Conservation (phyloP, 2,113 vertebrate species). For the Bujurquina vittata region DNA sequence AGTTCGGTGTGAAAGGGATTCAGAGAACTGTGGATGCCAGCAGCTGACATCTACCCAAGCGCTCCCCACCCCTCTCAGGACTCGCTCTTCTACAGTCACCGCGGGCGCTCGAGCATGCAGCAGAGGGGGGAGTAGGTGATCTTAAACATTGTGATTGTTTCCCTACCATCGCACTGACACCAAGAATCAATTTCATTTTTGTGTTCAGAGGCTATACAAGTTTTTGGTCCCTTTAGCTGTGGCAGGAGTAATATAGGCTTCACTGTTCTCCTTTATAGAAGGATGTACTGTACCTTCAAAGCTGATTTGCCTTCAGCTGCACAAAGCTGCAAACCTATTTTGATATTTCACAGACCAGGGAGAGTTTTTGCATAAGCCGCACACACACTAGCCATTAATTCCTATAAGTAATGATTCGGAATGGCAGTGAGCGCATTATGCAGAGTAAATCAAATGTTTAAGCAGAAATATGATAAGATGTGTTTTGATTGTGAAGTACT, state of each 20-base stretch:
- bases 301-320: slow-evolving; percentile 41
- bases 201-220: slow-evolving; percentile 51
- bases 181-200: slow-evolving; percentile 60
- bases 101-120: slow-evolving; percentile 45
- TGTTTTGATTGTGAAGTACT: slow-evolving; percentile 61
- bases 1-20: slow-evolving; percentile 36
- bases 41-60: slow-evolving; percentile 33
- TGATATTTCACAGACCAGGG: slow-evolving; percentile 18
- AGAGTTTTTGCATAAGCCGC: slow-evolving; percentile 5
- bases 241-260: slow-evolving; percentile 36
- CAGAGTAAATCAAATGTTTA: slow-evolving; percentile 37
- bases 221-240: slow-evolving; percentile 41
- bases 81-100: slow-evolving; percentile 42
- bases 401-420: slow-evolving; percentile 26
- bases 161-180: slow-evolving; percentile 34
- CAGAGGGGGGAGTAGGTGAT: slow-evolving; percentile 32
- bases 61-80: slow-evolving; percentile 18
- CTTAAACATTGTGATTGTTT: slow-evolving; percentile 51
- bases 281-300: slow-evolving; percentile 1
- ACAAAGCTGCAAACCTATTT: slow-evolving; percentile 19
- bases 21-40: slow-evolving; percentile 53
- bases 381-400: slow-evolving; percentile 1
- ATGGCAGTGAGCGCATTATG: slow-evolving; percentile 27
- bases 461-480: slow-evolving; percentile 34
- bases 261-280: slow-evolving; percentile 11